A percentile compares a stretch with the other conserved stretches of the same genome.
Evolutionary conservation across 1,140 invertebrate species (phyloP).

Genomic region (Bombus fervidus): DNA sequence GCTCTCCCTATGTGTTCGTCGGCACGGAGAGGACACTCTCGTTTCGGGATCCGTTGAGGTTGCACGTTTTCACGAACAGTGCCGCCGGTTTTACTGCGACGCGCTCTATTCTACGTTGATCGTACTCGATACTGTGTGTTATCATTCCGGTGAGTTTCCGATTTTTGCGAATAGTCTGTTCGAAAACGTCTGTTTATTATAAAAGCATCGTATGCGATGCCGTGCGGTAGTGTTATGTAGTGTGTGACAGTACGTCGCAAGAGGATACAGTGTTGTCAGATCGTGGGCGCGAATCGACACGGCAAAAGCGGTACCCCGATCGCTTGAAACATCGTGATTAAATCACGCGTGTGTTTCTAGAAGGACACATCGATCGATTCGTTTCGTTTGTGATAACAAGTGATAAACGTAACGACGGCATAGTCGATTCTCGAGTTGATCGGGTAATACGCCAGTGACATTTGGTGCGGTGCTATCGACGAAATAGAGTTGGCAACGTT

Average conservation of each 20-base stretch:
- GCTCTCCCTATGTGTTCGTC: conserved; percentile 61
- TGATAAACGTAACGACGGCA: conserved; percentile 14
- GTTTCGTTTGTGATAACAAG: background rate
- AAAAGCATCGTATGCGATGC: conserved; percentile 37
- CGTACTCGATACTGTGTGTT: conserved; percentile 5
- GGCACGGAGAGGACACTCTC: conserved; percentile 76
- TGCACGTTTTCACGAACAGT: conserved; percentile 64
- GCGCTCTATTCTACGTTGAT: conserved; percentile 28
- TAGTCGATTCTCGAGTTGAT: conserved; percentile 25
- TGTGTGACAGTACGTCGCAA: conserved; percentile 72
- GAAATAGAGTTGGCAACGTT: conserved; percentile 74
- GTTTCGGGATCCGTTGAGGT: conserved; percentile 76
- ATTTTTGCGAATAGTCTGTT: conserved; percentile 1
- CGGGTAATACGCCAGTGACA: conserved; percentile 58
- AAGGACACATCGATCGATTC: background rate
- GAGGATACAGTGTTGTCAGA: conserved; percentile 67
- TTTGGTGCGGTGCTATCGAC: conserved; percentile 67
- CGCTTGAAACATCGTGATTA: background rate
- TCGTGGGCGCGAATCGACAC: conserved; percentile 55
- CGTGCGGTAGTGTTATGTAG: conserved; percentile 48
- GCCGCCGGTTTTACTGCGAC: conserved; percentile 21
- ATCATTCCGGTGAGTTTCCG: background rate
- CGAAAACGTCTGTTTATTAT: conserved; percentile 40
- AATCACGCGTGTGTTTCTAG: background rate
- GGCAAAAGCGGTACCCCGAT: conserved; percentile 26